A percentile compares a stretch with the other conserved stretches of the same genome.
Evolutionary conservation across 2,797 vertebrate species (phyloP).

Genomic region (Melanotaenia nigrans): DNA sequence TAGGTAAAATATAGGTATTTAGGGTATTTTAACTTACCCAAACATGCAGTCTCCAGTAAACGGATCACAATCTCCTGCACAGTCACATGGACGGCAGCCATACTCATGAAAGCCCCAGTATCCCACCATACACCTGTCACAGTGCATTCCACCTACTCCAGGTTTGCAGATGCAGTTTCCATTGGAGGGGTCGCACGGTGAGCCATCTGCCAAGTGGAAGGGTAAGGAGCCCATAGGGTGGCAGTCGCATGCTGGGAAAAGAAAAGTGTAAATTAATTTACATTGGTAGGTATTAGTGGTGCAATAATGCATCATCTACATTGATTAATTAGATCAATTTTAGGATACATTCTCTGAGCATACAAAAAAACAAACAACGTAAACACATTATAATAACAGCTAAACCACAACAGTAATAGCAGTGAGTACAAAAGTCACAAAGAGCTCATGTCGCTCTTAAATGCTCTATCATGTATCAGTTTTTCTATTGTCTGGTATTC

Average conservation of each 20-base stretch:
- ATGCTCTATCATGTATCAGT: constrained; percentile 38
- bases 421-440: constrained; percentile 43
- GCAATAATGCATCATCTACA: too few species aligned
- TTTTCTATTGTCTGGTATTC: constrained; percentile 41
- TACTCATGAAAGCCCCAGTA: constrained; percentile 96
- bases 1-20: not conserved
- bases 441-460: not conserved
- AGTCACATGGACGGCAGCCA: constrained; percentile 93
- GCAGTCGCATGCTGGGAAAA: constrained; percentile 87
- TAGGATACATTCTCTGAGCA: not conserved
- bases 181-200: constrained; percentile 87
- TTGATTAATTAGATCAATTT: too few species aligned
- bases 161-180: constrained; percentile 95
- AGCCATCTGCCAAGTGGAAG: constrained; percentile 78
- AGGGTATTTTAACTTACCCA: constrained; percentile 77
- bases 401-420: not conserved
- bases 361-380: not conserved
- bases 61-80: constrained; percentile 91
- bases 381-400: not conserved
- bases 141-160: constrained; percentile 88
- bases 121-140: constrained; percentile 93
- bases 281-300: not conserved
- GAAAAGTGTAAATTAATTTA: not conserved
- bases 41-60: constrained; percentile 89
- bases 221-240: constrained; percentile 87